Evolutionary conservation across 2,888 invertebrate species (phyloP).

Genomic region (Ichneumon xanthorius): DNA sequence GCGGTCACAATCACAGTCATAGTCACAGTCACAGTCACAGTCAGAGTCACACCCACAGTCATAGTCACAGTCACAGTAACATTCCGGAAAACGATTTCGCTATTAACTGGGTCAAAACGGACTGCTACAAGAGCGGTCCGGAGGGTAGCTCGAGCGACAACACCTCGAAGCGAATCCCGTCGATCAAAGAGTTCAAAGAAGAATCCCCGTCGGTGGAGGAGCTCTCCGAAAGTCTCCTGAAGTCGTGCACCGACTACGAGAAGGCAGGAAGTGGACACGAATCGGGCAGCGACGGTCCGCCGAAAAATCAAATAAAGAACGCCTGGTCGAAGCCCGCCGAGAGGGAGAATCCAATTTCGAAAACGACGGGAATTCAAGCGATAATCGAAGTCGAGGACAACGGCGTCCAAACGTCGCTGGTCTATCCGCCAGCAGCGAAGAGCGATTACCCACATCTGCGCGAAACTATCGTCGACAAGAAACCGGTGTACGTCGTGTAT

Average conservation of each 20-base stretch:
- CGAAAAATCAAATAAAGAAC: constrained; percentile 64
- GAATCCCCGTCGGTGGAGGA: constrained; percentile 86
- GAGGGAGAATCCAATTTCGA: constrained; percentile 73
- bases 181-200: constrained; percentile 84
- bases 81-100: constrained; percentile 80
- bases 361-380: constrained; percentile 79
- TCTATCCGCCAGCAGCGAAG: constrained; percentile 79
- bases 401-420: constrained; percentile 81
- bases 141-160: constrained; percentile 70
- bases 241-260: constrained; percentile 77
- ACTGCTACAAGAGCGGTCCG: constrained; percentile 75
- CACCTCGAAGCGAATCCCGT: constrained; percentile 73
- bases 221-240: constrained; percentile 84
- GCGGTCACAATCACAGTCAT: constrained; percentile 59
- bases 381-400: constrained; percentile 81
- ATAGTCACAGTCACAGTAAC: constrained; percentile 68
- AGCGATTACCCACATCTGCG: constrained; percentile 76
- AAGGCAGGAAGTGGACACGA: constrained; percentile 75
- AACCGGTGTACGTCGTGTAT: constrained; percentile 95
- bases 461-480: constrained; percentile 83
- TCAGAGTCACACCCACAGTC: constrained; percentile 65
- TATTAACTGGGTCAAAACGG: constrained; percentile 83
- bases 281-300: constrained; percentile 40
- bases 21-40: constrained; percentile 65
- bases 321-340: constrained; percentile 66